Base-by-base conservation (phyloP, 1,140 invertebrate genomes). In the Lepidotrigona ventralis region DNA sequence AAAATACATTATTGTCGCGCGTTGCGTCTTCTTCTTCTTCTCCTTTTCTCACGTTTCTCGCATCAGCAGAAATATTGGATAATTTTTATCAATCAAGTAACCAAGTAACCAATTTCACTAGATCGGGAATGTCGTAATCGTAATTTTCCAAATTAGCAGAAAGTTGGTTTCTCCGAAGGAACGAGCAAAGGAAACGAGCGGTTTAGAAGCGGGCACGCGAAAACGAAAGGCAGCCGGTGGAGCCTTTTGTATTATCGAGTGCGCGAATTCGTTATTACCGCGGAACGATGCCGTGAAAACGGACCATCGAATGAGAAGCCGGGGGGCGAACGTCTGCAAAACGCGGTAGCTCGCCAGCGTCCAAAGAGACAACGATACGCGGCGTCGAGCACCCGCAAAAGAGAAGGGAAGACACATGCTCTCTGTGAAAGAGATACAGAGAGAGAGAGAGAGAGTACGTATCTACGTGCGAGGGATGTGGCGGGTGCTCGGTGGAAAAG, bases 291-390 rank as follows among this genome's bases (percentile, higher is more conserved):
- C 72, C 51, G 73, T 51, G 81, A 58, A 78, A 83, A 78, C 76
- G 86, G 80, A 86, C 76, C 81, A 74, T 84, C 81, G 76, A 84
- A 84, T 63, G 86, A 84, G 86, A 79, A 78, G 54, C 81, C 85
- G 78, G 81, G 81, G 39, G 73, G 86, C 85, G 68, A 79, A 84
- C 86, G 78, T 87, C 72, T 85, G 86, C 56, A 69, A 82, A 85
- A 60, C 73, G 86, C 85, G 72, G 70, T 53, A 51, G 78, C 77
- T 76, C 72, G 86, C 79, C 86, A 86, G 53, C 81, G 66, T 87
- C 77, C 85, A 84, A 87, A 87, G 86, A 72, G 85, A 87, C 81
- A 78, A 71, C 70, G 84, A 69, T 83, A 63, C 23, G 69, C 60
- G 60, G 51, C 2, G 72, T 46, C 23, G 75, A 56, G 58, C 23